These are phyloP conservation scores for Xiphophorus couchianus DNA, from an alignment of 2,113 vertebrate species.

Conservation along the genomic window DNA sequence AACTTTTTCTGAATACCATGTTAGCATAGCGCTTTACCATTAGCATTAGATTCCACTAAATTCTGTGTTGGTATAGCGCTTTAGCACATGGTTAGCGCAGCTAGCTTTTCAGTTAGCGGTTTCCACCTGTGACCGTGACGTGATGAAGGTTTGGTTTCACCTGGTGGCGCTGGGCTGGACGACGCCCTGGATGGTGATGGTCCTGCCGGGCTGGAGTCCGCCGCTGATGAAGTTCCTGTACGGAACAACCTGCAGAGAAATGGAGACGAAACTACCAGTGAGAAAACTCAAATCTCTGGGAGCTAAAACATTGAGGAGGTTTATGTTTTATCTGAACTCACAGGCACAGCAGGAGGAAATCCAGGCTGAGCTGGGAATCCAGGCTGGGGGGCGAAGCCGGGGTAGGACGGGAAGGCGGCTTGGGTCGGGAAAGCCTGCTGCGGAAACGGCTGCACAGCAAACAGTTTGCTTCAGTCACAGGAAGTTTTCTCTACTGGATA, in stretches of 20 bases:
- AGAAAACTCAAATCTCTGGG: not conserved
- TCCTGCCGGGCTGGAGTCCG: conserved; percentile 75
- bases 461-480: conserved; percentile 14
- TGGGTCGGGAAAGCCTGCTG: conserved; percentile 18
- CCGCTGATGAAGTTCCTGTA: conserved; percentile 73
- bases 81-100: too few species aligned
- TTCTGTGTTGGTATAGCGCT: too few species aligned
- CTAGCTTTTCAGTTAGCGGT: too few species aligned
- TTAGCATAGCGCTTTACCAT: too few species aligned
- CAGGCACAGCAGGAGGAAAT: conserved; percentile 43
- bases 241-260: conserved; percentile 74
- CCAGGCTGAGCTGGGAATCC: not conserved
- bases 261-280: not conserved
- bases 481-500: too few species aligned
- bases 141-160: conserved; percentile 47
- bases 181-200: conserved; percentile 77
- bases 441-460: conserved; percentile 22
- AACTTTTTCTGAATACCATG: too few species aligned
- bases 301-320: too few species aligned
- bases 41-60: too few species aligned
- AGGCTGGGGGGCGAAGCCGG: conserved; percentile 31
- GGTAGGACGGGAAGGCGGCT: conserved; percentile 24
- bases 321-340: conserved; percentile 35
- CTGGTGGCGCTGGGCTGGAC: conserved; percentile 66
- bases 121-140: too few species aligned